Conservation (phyloP, 1,140 invertebrate genomes). For the Copidosoma floridanum region DNA sequence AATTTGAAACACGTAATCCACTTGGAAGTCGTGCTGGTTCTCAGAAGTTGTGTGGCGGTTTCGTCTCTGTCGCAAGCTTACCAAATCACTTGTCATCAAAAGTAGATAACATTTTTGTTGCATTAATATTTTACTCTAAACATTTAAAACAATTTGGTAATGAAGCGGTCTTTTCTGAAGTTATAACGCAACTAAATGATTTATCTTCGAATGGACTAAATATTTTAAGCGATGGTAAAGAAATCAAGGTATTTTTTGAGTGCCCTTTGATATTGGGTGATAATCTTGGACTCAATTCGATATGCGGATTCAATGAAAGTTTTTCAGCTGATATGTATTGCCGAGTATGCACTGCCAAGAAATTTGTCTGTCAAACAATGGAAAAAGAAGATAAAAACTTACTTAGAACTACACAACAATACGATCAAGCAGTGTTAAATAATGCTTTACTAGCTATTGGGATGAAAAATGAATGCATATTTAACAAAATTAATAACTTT, state of each 20-base stretch:
- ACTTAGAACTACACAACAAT: neutral
- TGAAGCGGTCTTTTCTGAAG: constrained; percentile 10
- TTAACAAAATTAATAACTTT: constrained; percentile 40
- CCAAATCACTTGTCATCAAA: constrained; percentile 11
- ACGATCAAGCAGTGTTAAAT: neutral
- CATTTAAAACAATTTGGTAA: too few species aligned
- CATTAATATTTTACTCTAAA: constrained; percentile 13
- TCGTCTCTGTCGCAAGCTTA: constrained; percentile 12
- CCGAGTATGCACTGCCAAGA: neutral
- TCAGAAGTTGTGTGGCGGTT: constrained; percentile 31
- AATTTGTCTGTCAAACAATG: neutral
- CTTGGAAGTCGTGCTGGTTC: constrained; percentile 25
- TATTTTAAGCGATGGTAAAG: neutral
- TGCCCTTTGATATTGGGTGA: constrained; percentile 1
- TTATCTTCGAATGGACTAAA: constrained; percentile 5
- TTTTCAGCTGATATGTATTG: neutral
- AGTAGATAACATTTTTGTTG: constrained; percentile 16
- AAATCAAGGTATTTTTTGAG: constrained; percentile 9
- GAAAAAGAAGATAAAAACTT: neutral
- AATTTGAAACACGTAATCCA: constrained; percentile 29
- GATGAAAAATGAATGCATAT: constrained; percentile 42
- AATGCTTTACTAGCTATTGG: neutral
- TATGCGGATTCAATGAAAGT: neutral
- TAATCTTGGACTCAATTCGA: constrained; percentile 1
- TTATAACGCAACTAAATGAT: constrained; percentile 1